phyloP scores from a whole-genome alignment of 2,888 invertebrate species.

The Enchytraeus crypticus region DNA sequence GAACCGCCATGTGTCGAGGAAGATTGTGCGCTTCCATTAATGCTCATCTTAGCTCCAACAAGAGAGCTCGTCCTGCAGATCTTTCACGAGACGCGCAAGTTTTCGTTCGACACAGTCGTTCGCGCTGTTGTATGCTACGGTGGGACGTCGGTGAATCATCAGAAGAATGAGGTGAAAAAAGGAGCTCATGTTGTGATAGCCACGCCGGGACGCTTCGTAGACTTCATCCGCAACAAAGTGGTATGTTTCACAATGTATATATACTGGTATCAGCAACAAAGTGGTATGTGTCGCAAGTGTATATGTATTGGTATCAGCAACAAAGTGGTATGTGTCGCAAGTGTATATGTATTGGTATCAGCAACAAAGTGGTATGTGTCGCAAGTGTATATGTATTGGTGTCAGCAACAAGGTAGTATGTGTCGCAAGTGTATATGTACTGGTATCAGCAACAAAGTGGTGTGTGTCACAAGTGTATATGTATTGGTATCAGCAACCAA shows the following conservation, averaged over 20 bases:
- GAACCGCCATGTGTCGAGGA: not conserved
- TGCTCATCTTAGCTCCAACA: slow-evolving; percentile 79
- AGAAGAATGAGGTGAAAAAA: slow-evolving; percentile 54
- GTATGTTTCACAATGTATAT: slow-evolving; percentile 46
- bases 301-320: too few relatives aligned
- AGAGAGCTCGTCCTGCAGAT: slow-evolving; percentile 87
- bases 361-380: too few relatives aligned
- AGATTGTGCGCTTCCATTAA: slow-evolving; percentile 61
- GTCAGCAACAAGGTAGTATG: too few relatives aligned
- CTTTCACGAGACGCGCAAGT: slow-evolving; percentile 61
- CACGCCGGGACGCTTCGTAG: slow-evolving; percentile 64
- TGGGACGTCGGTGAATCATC: slow-evolving; percentile 70
- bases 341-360: too few relatives aligned
- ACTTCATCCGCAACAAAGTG: slow-evolving; percentile 55
- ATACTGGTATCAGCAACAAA: too few relatives aligned
- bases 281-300: too few relatives aligned
- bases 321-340: too few relatives aligned
- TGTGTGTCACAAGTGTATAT: too few relatives aligned
- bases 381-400: too few relatives aligned
- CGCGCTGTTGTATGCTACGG: slow-evolving; percentile 67
- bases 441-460: too few relatives aligned
- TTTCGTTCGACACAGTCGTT: slow-evolving; percentile 65
- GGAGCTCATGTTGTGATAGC: slow-evolving; percentile 67
- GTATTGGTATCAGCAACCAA: too few relatives aligned
- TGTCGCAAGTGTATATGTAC: too few relatives aligned